Conservation (phyloP, 2,888 invertebrate genomes). For the Epinotia bilunana region DNA sequence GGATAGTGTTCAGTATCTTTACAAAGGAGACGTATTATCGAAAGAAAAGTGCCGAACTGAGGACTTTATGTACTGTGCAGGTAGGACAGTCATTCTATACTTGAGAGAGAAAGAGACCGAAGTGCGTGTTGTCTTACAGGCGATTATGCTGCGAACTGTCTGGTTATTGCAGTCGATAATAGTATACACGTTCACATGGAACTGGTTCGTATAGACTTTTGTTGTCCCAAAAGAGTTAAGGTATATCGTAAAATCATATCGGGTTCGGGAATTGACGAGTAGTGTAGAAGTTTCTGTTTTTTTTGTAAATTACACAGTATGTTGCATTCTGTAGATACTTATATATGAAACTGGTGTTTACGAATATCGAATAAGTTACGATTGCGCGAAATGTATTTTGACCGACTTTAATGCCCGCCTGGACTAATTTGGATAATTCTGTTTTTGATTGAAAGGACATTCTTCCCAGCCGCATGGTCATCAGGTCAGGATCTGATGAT, state of each 20-base stretch:
- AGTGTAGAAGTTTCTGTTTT: not conserved
- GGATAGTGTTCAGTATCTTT: not conserved
- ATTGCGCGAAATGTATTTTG: too few relatives aligned
- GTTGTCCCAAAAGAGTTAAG: not conserved
- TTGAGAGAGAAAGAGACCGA: not conserved
- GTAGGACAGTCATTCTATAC: not conserved
- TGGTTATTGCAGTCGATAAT: not conserved
- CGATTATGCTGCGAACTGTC: not conserved
- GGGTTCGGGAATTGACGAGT: conserved; percentile 11
- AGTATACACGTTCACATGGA: not conserved
- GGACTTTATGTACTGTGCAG: not conserved
- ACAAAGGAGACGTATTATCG: conserved; percentile 4
- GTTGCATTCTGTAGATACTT: too few relatives aligned
- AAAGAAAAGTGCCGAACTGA: conserved; percentile 3
- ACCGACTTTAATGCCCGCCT: too few relatives aligned
- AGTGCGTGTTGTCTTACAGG: not conserved
- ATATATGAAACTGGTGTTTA: too few relatives aligned
- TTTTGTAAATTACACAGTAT: too few relatives aligned
- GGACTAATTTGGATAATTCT: too few relatives aligned
- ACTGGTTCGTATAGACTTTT: too few relatives aligned
- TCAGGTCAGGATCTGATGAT: too few relatives aligned
- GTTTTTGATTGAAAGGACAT: too few relatives aligned
- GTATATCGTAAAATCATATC: conserved; percentile 9
- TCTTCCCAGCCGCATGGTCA: too few relatives aligned
- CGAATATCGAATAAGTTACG: too few relatives aligned